These are phyloP conservation scores for Chromoteleia sp. DNA, from an alignment of 2,888 invertebrate genomes.

Conservation along the genomic window DNA sequence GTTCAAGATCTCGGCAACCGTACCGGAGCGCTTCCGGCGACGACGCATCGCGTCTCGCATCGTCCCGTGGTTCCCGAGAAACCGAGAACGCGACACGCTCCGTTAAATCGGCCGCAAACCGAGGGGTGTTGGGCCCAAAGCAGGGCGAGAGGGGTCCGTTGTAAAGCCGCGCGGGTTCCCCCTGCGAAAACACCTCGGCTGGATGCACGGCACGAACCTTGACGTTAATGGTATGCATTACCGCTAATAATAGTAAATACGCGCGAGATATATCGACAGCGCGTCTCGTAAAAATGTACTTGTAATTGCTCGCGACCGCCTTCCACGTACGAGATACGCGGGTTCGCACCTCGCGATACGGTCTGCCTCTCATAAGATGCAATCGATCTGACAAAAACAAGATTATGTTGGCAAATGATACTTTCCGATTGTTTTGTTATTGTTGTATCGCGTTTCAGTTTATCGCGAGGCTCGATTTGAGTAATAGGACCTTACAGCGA, in stretches of 20 bases:
- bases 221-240: slow-evolving; percentile 82
- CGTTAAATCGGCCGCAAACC: slow-evolving; percentile 66
- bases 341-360: slow-evolving; percentile 7
- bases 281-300: slow-evolving; percentile 71
- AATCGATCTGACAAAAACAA: neutral
- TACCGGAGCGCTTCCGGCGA: slow-evolving; percentile 53
- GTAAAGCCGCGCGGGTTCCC: neutral
- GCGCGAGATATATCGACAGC: slow-evolving; percentile 28
- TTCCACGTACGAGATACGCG: slow-evolving; percentile 43
- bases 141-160: too few species aligned
- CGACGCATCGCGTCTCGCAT: slow-evolving; percentile 22
- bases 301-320: slow-evolving; percentile 74
- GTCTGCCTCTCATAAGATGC: neutral
- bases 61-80: slow-evolving; percentile 56
- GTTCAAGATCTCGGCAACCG: slow-evolving; percentile 35
- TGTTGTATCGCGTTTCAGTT: neutral
- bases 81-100: slow-evolving; percentile 74
- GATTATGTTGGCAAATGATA: neutral
- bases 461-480: slow-evolving; percentile 1
- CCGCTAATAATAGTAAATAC: slow-evolving; percentile 78
- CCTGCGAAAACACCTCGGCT: slow-evolving; percentile 48
- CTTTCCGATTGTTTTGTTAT: neutral
- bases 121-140: slow-evolving; percentile 30
- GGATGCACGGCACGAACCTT: slow-evolving; percentile 77
- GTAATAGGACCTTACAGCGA: neutral